Percentiles rank a stretch among this genome's conserved stretches.
Conservation (phyloP, 2,888 invertebrate species). For the Lithodes maja region DNA sequence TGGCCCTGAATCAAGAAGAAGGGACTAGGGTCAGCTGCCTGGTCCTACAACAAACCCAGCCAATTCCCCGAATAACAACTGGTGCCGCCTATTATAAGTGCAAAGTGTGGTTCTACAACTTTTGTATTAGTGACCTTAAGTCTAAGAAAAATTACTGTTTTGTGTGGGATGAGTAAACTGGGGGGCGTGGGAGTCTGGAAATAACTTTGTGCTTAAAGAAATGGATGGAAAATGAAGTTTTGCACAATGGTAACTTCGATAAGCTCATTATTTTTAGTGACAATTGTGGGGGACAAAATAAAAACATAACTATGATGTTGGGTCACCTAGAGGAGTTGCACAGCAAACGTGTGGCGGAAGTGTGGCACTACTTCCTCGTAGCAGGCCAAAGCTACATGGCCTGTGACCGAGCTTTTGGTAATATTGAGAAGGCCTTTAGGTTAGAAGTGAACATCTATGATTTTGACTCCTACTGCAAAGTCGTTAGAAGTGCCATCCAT, state of each 20-base stretch:
- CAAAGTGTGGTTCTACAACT: conserved; percentile 11
- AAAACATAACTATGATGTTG: background rate
- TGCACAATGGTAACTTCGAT: background rate
- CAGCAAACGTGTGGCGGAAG: background rate
- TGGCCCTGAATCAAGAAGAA: background rate
- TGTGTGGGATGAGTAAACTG: conserved; percentile 9
- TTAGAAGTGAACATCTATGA: background rate
- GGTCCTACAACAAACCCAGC: background rate
- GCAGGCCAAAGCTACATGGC: conserved; percentile 20
- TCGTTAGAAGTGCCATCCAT: background rate
- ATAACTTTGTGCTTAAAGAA: background rate
- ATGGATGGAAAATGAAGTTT: background rate
- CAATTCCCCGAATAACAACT: background rate
- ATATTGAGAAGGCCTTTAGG: conserved; percentile 18
- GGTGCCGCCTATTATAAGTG: conserved; percentile 8
- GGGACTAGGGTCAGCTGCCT: background rate
- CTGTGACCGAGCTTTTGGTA: conserved; percentile 22
- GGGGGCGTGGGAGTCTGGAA: background rate
- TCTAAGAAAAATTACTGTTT: too few relatives aligned
- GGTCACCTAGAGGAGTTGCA: background rate
- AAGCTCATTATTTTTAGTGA: background rate
- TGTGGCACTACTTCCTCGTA: background rate
- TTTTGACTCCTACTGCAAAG: background rate
- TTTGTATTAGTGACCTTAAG: background rate
- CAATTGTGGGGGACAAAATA: conserved; percentile 31